Evolutionary conservation across 2,113 vertebrate genomes (phyloP).

Genomic region (Ia io): DNA sequence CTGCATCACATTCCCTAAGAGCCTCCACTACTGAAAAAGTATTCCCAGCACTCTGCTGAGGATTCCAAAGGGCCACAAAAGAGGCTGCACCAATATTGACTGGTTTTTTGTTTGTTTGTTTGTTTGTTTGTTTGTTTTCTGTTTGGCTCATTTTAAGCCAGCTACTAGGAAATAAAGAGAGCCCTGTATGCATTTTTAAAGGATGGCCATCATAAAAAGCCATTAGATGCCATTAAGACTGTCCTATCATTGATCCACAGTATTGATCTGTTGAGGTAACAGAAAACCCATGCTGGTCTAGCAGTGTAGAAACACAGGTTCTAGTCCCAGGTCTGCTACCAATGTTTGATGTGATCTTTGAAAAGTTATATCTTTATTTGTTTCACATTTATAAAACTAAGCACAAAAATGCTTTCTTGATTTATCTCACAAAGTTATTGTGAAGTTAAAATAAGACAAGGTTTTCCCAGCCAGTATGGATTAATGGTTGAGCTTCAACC

Average conservation of each 20-base stretch:
- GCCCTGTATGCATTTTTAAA: conserved; percentile 39
- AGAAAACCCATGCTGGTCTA: neutral
- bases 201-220: neutral
- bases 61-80: neutral
- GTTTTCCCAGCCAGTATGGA: neutral
- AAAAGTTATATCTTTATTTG: neutral
- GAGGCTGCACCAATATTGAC: neutral
- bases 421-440: neutral
- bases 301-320: neutral
- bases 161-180: neutral
- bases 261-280: neutral
- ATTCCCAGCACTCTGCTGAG: neutral
- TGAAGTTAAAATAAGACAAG: neutral
- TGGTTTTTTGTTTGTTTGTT: conserved; percentile 38
- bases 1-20: neutral
- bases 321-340: neutral
- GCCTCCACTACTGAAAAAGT: neutral
- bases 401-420: neutral
- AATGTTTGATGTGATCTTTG: neutral
- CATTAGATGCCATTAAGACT: neutral
- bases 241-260: neutral
- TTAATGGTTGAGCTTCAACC: too few species aligned
- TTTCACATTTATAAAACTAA: neutral
- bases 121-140: neutral
- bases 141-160: neutral